phyloP scores from a whole-genome alignment of 2,888 invertebrate species.

The Hydriomena furcata region DNA sequence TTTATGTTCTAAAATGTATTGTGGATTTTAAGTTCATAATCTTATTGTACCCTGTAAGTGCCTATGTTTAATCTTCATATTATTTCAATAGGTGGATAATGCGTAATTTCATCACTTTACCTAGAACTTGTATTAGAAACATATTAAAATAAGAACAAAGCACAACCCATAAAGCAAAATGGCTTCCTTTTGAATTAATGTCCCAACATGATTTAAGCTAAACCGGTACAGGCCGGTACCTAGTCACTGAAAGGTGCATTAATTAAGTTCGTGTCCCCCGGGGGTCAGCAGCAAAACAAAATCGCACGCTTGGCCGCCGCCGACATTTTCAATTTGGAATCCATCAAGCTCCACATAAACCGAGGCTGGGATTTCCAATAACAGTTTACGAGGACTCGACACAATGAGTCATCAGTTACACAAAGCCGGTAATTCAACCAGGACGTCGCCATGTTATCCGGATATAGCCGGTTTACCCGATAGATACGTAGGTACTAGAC shows the following conservation, averaged over 20 bases:
- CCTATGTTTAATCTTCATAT: too few species aligned
- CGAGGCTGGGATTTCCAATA: constrained; percentile 47
- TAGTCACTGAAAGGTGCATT: constrained; percentile 12
- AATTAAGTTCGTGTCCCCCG: constrained; percentile 17
- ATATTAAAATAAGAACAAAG: background rate
- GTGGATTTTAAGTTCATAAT: background rate
- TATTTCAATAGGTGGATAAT: too few species aligned
- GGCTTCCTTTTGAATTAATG: constrained; percentile 4
- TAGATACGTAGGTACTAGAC: constrained; percentile 37
- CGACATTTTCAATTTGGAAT: constrained; percentile 33
- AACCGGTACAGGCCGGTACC: too few species aligned
- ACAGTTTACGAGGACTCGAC: constrained; percentile 46
- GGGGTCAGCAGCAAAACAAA: constrained; percentile 25
- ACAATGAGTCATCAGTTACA: constrained; percentile 58
- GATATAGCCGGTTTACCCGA: constrained; percentile 41
- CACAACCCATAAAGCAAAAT: background rate
- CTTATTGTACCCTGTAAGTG: background rate
- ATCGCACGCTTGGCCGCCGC: constrained; percentile 24
- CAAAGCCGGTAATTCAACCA: constrained; percentile 56
- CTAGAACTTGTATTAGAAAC: too few species aligned
- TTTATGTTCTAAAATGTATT: background rate
- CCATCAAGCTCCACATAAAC: constrained; percentile 32
- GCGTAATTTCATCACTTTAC: too few species aligned
- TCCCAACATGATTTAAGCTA: constrained; percentile 4
- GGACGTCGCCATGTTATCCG: constrained; percentile 52